These are phyloP conservation scores for Sphaerolaimus hirsutus DNA, from an alignment of 2,888 invertebrate genomes.

Conservation along the genomic window DNA sequence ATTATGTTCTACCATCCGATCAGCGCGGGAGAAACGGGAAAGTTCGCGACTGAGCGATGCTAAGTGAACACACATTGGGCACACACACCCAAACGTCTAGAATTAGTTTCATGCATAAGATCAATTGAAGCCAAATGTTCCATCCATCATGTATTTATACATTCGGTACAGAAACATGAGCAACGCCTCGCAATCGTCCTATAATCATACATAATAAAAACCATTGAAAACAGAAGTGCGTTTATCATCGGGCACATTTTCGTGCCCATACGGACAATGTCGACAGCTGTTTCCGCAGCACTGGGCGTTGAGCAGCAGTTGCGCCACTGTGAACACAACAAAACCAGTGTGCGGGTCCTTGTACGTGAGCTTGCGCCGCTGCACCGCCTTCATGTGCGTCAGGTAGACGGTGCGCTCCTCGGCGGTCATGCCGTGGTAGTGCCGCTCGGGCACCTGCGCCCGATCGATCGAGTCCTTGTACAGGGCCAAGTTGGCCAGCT, in stretches of 20 bases:
- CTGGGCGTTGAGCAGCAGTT: slow-evolving; percentile 15
- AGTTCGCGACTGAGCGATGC: too few relatives aligned
- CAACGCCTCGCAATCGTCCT: not conserved
- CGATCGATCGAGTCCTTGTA: slow-evolving; percentile 18
- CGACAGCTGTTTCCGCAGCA: slow-evolving; percentile 22
- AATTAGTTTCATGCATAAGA: too few relatives aligned
- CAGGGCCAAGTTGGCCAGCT: slow-evolving; percentile 19
- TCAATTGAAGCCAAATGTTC: too few relatives aligned
- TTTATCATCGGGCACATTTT: slow-evolving; percentile 12
- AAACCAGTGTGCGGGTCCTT: slow-evolving; percentile 13
- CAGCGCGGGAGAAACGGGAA: not conserved
- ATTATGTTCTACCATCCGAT: not conserved
- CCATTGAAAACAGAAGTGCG: slow-evolving; percentile 16
- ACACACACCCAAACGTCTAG: too few relatives aligned
- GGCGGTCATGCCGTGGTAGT: slow-evolving; percentile 14
- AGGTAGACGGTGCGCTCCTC: slow-evolving; percentile 17
- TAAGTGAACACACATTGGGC: too few relatives aligned
- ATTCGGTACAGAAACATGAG: not conserved
- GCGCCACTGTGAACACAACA: slow-evolving; percentile 14
- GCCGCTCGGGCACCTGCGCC: slow-evolving; percentile 11
- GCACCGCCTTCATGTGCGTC: slow-evolving; percentile 17
- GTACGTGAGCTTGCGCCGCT: slow-evolving; percentile 15
- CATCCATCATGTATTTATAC: too few relatives aligned
- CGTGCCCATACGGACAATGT: slow-evolving; percentile 20
- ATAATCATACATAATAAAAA: not conserved